Conservation (phyloP, 1,140 invertebrate species). For the Drosophila ambigua region DNA sequence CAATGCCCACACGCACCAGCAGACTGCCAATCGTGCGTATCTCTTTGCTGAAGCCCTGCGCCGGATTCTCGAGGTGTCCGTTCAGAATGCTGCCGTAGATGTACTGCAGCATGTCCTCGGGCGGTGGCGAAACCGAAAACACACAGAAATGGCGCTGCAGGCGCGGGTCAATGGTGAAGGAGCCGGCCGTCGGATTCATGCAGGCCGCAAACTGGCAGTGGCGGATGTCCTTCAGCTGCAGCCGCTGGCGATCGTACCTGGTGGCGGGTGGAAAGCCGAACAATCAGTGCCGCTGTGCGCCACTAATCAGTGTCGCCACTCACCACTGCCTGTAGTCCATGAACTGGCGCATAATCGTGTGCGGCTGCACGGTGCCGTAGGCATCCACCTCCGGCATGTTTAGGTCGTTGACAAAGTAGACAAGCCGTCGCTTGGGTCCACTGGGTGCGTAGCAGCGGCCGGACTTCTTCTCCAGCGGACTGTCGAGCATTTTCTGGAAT, state of each 20-base stretch:
- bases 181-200: constrained; percentile 98
- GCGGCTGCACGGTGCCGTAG: constrained; percentile 97
- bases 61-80: constrained; percentile 89
- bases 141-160: constrained; percentile 97
- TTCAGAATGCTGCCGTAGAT: constrained; percentile 93
- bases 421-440: constrained; percentile 92
- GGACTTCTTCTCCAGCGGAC: constrained; percentile 97
- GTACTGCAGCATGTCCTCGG: constrained; percentile 89
- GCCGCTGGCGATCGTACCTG: constrained; percentile 91
- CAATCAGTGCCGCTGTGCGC: neutral
- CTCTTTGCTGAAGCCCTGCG: constrained; percentile 87
- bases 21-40: constrained; percentile 87
- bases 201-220: constrained; percentile 97
- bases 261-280: neutral
- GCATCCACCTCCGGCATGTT: constrained; percentile 99
- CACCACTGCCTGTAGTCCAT: constrained; percentile 96
- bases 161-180: constrained; percentile 96
- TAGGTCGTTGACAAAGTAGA: constrained; percentile 98
- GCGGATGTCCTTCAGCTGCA: constrained; percentile 95
- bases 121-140: constrained; percentile 94
- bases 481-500: constrained; percentile 95
- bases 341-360: constrained; percentile 96
- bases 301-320: neutral
- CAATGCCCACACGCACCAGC: constrained; percentile 91
- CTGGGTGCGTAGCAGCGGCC: constrained; percentile 96